Percentiles rank a stretch among this genome's conserved stretches.
These are phyloP conservation scores for Macropodus opercularis DNA, from an alignment of 2,797 vertebrate species.

Conservation along the genomic window DNA sequence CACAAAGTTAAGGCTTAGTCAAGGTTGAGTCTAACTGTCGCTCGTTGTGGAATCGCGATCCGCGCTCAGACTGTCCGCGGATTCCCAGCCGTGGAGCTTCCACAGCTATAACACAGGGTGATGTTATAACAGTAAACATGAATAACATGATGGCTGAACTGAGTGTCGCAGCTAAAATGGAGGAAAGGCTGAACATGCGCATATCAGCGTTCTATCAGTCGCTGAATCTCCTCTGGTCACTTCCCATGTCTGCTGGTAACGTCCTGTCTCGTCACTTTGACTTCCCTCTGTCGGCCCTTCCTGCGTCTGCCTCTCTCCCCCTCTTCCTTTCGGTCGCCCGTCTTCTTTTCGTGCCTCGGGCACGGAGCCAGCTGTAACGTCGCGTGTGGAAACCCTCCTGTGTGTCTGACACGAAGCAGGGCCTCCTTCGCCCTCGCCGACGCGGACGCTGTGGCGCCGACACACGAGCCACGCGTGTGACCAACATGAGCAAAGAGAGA, in stretches of 20 bases:
- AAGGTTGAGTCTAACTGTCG: not conserved
- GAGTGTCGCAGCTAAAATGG: too few species aligned
- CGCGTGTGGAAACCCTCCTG: conserved; percentile 52
- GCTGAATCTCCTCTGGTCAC: conserved; percentile 32
- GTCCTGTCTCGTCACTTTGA: conserved; percentile 52
- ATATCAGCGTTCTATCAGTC: too few species aligned
- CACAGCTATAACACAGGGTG: too few species aligned
- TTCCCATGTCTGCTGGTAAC: conserved; percentile 44
- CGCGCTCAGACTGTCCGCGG: not conserved
- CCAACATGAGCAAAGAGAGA: conserved; percentile 15
- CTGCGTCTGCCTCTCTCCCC: conserved; percentile 20
- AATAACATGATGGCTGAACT: too few species aligned
- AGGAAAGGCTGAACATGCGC: too few species aligned
- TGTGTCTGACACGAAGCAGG: conserved; percentile 45
- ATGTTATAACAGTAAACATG: too few species aligned
- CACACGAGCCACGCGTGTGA: conserved; percentile 23
- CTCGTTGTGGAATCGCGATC: not conserved
- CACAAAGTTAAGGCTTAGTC: conserved; percentile 17
- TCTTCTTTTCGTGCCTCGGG: conserved; percentile 21
- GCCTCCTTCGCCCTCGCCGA: conserved; percentile 55
- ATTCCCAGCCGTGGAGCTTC: not conserved
- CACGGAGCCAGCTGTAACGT: conserved; percentile 53
- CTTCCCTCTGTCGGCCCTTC: conserved; percentile 48
- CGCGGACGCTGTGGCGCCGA: conserved; percentile 36
- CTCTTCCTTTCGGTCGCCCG: conserved; percentile 42